Conservation (phyloP, 2,797 vertebrate genomes). For the Sebastes trivittatus region DNA sequence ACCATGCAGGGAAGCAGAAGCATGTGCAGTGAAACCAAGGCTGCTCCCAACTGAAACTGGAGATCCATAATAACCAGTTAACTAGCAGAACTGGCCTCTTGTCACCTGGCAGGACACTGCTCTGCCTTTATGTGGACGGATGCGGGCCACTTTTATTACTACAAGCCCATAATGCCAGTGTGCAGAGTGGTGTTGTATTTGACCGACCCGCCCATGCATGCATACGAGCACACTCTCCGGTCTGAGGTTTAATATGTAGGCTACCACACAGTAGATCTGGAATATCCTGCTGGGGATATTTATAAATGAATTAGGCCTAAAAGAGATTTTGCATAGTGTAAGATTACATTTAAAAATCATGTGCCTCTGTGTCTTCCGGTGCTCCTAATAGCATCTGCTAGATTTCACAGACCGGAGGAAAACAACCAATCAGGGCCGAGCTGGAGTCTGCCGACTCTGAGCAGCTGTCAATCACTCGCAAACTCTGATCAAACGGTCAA, state of each 20-base stretch:
- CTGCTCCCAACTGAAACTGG: slow-evolving; percentile 29
- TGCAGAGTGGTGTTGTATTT: background rate
- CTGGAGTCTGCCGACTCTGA: too few relatives aligned
- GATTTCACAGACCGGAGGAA: too few relatives aligned
- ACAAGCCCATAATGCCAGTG: background rate
- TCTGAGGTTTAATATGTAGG: background rate
- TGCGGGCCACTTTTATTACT: background rate
- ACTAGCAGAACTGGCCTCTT: slow-evolving; percentile 19
- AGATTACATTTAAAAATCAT: background rate
- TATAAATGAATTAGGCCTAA: background rate
- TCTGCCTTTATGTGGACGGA: background rate
- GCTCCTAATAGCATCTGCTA: too few relatives aligned
- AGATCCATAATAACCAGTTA: slow-evolving; percentile 7
- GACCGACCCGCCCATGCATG: background rate
- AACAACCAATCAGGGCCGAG: too few relatives aligned
- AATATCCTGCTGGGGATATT: background rate
- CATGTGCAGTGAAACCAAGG: background rate
- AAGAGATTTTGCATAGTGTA: background rate
- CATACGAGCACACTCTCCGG: too few relatives aligned
- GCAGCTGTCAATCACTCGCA: too few relatives aligned
- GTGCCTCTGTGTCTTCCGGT: too few relatives aligned
- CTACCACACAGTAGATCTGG: background rate
- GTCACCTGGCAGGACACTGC: background rate
- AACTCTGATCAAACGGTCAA: too few relatives aligned
- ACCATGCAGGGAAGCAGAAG: background rate